Conservation (phyloP, 2,113 vertebrate genomes). For the Deroptyus accipitrinus region DNA sequence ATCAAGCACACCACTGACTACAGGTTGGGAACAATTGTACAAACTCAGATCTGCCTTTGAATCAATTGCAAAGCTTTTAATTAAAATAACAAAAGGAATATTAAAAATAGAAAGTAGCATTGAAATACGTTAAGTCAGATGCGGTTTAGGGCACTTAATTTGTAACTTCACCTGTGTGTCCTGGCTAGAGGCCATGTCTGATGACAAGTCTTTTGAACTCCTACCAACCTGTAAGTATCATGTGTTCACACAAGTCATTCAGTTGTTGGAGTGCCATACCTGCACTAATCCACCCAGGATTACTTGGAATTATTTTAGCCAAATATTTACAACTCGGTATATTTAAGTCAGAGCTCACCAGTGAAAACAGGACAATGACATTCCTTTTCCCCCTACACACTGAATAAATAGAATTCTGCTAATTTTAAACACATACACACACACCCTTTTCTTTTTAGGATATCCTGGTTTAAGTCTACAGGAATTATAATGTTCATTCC, state of each 20-base stretch:
- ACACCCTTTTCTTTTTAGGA: background rate
- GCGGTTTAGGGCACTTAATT: background rate
- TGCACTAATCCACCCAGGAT: constrained; percentile 20
- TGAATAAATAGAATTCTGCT: background rate
- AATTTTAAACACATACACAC: background rate
- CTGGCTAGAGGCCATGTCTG: background rate
- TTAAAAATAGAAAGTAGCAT: background rate
- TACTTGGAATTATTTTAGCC: constrained; percentile 37
- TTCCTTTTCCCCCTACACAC: background rate
- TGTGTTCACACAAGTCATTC: background rate
- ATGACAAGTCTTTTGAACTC: constrained; percentile 24
- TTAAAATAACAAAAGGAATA: constrained; percentile 9
- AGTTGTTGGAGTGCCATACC: background rate
- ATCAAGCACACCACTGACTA: background rate
- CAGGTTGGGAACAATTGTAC: background rate
- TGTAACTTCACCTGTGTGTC: background rate
- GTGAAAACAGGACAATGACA: background rate
- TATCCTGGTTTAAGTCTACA: background rate
- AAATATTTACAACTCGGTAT: constrained; percentile 49
- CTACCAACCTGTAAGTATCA: background rate
- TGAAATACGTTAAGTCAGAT: background rate
- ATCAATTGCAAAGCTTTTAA: background rate
- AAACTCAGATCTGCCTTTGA: background rate
- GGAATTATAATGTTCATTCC: background rate
- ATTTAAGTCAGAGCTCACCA: constrained; percentile 16